Evolutionary conservation across 35 echinoderm and acorn worm genomes (phyloP).

Genomic region (Heliocidaris erythrogramma): DNA sequence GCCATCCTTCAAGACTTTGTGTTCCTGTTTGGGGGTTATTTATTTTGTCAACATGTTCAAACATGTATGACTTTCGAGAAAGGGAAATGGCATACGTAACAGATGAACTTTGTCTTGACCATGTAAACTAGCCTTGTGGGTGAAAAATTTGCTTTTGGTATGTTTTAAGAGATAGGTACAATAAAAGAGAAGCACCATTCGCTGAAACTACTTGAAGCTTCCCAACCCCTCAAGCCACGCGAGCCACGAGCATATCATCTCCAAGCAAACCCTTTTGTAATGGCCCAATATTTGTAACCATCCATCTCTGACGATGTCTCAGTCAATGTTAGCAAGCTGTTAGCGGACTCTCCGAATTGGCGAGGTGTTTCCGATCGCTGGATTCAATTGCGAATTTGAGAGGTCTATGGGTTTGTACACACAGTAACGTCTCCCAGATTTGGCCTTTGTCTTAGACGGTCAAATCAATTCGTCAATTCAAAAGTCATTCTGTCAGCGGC

Average conservation of each 20-base stretch:
- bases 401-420: not conserved
- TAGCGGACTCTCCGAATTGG: constrained; percentile 1
- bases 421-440: not conserved
- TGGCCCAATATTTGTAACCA: not conserved
- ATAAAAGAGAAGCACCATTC: not conserved
- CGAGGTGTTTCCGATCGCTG: not conserved
- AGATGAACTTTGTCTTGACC: no score
- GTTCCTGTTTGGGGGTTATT: no score
- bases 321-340: constrained; percentile 16
- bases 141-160: no score
- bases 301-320: not conserved
- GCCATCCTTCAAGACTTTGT: no score
- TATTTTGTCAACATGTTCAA: no score
- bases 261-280: not conserved
- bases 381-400: not conserved
- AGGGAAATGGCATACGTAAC: no score
- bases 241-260: not conserved
- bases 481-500: not conserved
- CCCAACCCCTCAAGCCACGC: not conserved
- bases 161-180: no score
- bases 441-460: not conserved
- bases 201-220: not conserved
- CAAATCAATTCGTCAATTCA: not conserved
- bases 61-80: no score
- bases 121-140: no score